Evolutionary conservation across 2,888 invertebrate genomes (phyloP), one percentile per base, ranked within the genome.

Genomic region (Venustoraphidia nigricollis): DNA sequence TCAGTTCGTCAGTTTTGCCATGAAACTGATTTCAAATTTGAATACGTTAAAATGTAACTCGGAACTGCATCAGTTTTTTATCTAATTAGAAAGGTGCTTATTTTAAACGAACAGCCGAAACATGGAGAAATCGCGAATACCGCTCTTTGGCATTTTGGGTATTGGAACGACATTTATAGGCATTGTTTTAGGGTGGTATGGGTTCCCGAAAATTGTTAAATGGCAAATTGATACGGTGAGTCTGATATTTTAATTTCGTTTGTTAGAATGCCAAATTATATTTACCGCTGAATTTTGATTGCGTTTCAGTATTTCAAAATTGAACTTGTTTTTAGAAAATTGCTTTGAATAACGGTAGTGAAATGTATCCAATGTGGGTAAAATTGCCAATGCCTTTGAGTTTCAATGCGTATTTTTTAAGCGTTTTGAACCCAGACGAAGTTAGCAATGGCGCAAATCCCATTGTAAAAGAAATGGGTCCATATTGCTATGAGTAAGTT

Each of bases 401-500:
- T 46, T 73, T 76, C 61, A 73, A 73, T 54, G 64, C 76, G 4
- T 72, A 73, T 53, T 55, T 77, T 9, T 75, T 74, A 59, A 72
- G 79, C 57, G 76, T 81, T 3, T 71, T 73, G 10, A 81, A 81
- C 58, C 65, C 71, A 0, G 71, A 73, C 0, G 76, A 71, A 1
- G 66, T 79, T 4, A 68, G 66, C 53, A 54, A 56, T 0, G 79
- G 79, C 1, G 66, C 58, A 27, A 71, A 68, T 35, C 80, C 81
- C 0, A 63, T 63, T 11, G 55, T 81, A 1, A 55, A 62, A n/a
- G 77, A 81, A 62, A 60, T 72, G 8, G 81, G 81, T 17, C 81
- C 81, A 10, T 79, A 71, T 56, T 71, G 76, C 45, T 81, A 79
- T 54, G 69, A 74, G 79, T 79, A 66, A 68, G 72, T 64, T 48